These are phyloP conservation scores for Hippoglossus hippoglossus DNA, from an alignment of 2,797 vertebrate species.

Conservation along the genomic window DNA sequence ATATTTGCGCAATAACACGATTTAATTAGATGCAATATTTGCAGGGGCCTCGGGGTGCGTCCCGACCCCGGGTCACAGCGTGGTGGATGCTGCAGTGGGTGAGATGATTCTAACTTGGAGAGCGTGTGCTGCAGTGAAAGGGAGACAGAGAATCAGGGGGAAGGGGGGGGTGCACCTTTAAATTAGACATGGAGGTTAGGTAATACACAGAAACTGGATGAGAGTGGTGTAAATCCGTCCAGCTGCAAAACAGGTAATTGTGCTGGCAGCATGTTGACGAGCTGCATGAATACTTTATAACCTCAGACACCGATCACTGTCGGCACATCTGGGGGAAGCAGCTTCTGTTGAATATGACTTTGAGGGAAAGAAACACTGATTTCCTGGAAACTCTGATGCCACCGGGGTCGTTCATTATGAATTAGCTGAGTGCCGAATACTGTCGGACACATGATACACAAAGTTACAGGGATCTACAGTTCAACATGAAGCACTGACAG, in stretches of 20 bases:
- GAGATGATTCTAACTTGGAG: constrained; percentile 18
- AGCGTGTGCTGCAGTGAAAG: constrained; percentile 16
- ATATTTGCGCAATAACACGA: constrained; percentile 37
- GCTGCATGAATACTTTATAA: constrained; percentile 53
- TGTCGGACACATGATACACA: not conserved
- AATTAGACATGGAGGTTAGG: constrained; percentile 29
- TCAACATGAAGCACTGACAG: not conserved
- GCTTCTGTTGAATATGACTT: constrained; percentile 25
- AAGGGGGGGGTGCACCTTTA: constrained; percentile 1
- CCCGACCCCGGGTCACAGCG: constrained; percentile 17
- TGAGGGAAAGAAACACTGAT: not conserved
- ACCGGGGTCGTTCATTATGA: constrained; percentile 5
- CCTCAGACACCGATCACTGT: constrained; percentile 43
- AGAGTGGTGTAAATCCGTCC: constrained; percentile 11
- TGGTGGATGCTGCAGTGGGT: constrained; percentile 18
- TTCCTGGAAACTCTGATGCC: constrained; percentile 6
- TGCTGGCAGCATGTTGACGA: constrained; percentile 12
- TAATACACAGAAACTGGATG: constrained; percentile 3
- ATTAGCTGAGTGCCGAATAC: constrained; percentile 5
- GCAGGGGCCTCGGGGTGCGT: constrained; percentile 27
- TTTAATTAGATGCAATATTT: constrained; percentile 62
- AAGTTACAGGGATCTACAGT: not conserved
- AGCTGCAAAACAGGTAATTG: constrained; percentile 32
- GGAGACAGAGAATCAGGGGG: not conserved
- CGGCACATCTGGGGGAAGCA: constrained; percentile 19